Percentiles rank a stretch among this genome's conserved stretches.
Evolutionary conservation across 2,888 invertebrate genomes (phyloP).

Genomic region (Drosophila melanosoma): DNA sequence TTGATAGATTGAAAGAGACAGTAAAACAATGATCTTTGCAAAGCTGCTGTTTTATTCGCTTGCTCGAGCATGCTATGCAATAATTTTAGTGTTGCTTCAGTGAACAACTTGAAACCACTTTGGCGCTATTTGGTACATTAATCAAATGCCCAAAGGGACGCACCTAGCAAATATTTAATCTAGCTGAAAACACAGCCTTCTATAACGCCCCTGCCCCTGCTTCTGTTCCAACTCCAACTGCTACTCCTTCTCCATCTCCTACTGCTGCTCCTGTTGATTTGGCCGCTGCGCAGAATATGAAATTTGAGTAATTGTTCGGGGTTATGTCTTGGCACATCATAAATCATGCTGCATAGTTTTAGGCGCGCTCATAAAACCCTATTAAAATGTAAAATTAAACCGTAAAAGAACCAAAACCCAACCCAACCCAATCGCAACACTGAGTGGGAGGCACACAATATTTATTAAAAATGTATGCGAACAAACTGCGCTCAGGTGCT

Average conservation of each 20-base stretch:
- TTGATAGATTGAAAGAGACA: slow-evolving; percentile 5
- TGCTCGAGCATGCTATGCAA: slow-evolving; percentile 18
- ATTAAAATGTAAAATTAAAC: slow-evolving; percentile 80
- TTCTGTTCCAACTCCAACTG: too few species aligned
- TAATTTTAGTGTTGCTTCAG: slow-evolving; percentile 18
- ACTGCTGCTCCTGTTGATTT: slow-evolving; percentile 41
- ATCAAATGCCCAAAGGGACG: slow-evolving; percentile 65
- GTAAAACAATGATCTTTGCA: slow-evolving; percentile 18
- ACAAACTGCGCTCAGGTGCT: slow-evolving; percentile 51
- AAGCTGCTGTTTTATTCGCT: slow-evolving; percentile 19
- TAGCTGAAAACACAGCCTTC: slow-evolving; percentile 58
- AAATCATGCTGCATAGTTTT: slow-evolving; percentile 81
- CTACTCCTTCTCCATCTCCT: background rate
- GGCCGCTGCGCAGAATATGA: slow-evolving; percentile 61
- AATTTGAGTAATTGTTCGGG: slow-evolving; percentile 82
- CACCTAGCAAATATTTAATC: slow-evolving; percentile 75
- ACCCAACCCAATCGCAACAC: slow-evolving; percentile 2
- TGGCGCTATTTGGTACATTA: slow-evolving; percentile 60
- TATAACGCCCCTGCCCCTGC: background rate
- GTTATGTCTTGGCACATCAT: slow-evolving; percentile 71
- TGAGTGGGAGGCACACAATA: slow-evolving; percentile 15
- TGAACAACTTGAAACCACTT: slow-evolving; percentile 32
- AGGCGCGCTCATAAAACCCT: slow-evolving; percentile 74
- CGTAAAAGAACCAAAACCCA: slow-evolving; percentile 22
- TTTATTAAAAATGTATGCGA: slow-evolving; percentile 61